phyloP scores from a whole-genome alignment of 2,888 invertebrate genomes.

The Phytoseiulus persimilis region DNA sequence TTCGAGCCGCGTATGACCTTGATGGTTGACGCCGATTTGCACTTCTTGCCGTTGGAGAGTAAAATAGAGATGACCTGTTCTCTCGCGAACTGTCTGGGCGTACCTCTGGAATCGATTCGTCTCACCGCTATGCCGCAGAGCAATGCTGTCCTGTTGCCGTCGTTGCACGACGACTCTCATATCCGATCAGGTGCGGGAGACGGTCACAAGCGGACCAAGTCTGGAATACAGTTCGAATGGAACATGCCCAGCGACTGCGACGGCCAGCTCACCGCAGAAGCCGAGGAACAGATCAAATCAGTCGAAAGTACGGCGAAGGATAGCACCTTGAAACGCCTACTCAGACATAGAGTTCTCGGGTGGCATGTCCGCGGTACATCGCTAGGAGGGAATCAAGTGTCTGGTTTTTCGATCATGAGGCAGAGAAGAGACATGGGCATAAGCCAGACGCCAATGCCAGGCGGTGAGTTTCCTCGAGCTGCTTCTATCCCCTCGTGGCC shows the following conservation, averaged over 20 bases:
- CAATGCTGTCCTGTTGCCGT: slow-evolving; percentile 10
- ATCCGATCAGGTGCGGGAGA: slow-evolving; percentile 34
- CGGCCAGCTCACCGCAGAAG: slow-evolving; percentile 48
- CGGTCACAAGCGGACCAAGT: slow-evolving; percentile 32
- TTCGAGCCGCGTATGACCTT: slow-evolving; percentile 51
- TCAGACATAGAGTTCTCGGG: slow-evolving; percentile 23
- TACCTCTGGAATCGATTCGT: neutral
- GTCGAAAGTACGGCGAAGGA: slow-evolving; percentile 47
- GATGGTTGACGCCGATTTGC: slow-evolving; percentile 61
- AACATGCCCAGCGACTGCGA: slow-evolving; percentile 31
- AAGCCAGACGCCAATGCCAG: slow-evolving; percentile 46
- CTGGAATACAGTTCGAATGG: slow-evolving; percentile 34
- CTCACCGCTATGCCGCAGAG: slow-evolving; percentile 27
- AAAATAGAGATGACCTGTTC: slow-evolving; percentile 35
- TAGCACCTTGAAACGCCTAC: slow-evolving; percentile 9
- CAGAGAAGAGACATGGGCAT: slow-evolving; percentile 33
- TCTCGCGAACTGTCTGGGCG: slow-evolving; percentile 28
- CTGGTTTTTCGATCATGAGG: slow-evolving; percentile 39
- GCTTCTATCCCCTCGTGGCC: neutral
- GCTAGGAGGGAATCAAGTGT: slow-evolving; percentile 36
- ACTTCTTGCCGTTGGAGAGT: slow-evolving; percentile 52
- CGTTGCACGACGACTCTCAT: slow-evolving; percentile 27
- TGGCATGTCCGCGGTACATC: slow-evolving; percentile 36
- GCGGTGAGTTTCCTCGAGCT: slow-evolving; percentile 37
- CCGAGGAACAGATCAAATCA: slow-evolving; percentile 57